Conservation (phyloP, 2,888 invertebrate genomes). For the Aphelenchoides bicaudatus region DNA sequence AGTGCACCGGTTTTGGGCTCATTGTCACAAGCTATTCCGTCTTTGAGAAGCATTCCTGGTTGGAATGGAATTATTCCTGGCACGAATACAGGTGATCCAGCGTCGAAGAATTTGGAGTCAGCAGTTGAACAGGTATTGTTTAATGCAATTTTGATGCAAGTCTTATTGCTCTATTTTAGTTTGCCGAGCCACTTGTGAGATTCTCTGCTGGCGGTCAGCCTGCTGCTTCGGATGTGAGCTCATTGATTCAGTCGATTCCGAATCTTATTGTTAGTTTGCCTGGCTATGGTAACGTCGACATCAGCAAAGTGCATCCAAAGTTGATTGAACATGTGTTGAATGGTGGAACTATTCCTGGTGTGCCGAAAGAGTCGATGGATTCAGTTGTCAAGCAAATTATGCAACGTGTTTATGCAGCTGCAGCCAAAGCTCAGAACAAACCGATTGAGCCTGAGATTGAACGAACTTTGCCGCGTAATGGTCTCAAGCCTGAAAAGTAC, state of each 20-base stretch:
- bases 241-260: slow-evolving; percentile 51
- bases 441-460: slow-evolving; percentile 10
- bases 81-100: slow-evolving; percentile 24
- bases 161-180: slow-evolving; percentile 24
- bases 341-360: slow-evolving; percentile 55
- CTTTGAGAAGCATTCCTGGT: slow-evolving; percentile 43
- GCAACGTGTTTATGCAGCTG: slow-evolving; percentile 48
- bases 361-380: slow-evolving; percentile 52
- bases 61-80: slow-evolving; percentile 13
- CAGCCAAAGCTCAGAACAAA: slow-evolving; percentile 36
- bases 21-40: slow-evolving; percentile 44
- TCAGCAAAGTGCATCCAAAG: slow-evolving; percentile 51
- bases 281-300: slow-evolving; percentile 53
- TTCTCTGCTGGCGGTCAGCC: slow-evolving; percentile 49
- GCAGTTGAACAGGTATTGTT: slow-evolving; percentile 45
- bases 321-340: slow-evolving; percentile 54
- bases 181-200: slow-evolving; percentile 49
- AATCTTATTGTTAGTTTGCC: slow-evolving; percentile 56
- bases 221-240: slow-evolving; percentile 40
- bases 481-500: slow-evolving; percentile 22
- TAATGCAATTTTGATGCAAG: neutral
- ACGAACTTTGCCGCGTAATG: neutral
- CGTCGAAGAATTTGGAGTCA: slow-evolving; percentile 34
- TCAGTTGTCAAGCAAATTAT: slow-evolving; percentile 47
- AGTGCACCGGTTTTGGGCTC: slow-evolving; percentile 39